Evolutionary conservation across 2,888 invertebrate species (phyloP), one percentile per base, ranked within the genome.

Genomic region (Lithophane socia): DNA sequence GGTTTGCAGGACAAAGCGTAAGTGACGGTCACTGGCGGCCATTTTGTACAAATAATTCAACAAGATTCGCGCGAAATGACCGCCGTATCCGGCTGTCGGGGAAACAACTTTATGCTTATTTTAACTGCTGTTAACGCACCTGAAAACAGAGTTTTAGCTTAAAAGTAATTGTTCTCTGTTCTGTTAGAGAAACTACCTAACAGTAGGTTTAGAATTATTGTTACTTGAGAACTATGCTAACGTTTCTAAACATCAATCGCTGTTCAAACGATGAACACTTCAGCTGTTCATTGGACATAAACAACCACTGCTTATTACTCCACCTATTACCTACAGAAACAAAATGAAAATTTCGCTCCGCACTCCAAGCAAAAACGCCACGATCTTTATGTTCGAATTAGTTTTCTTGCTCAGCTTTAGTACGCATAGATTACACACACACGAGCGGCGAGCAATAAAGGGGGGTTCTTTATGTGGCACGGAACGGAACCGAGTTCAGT

Each of bases 31-130:
- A 83, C 90, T 73, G 88, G 86, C 91, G 92, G 75, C 95, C 94
- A 94, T 95, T 95, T 94, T 93, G 94, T 88, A 91, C 91, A 87
- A 94, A 95, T 94, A 94, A 95, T 95, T 95, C 92, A 95, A 91
- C 91, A 94, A 94, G 94, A 94, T 92, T 93, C 94, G 92, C 94
- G 91, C 94, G 92, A 91, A 95, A 95, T 93, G 95, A 93, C 93
- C 91, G 93, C 90, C 91, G 87, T 88, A 90, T 93, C 93, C 93
- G 90, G 88, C 81, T 69, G 87, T 73, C 81, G 88, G 80, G 88
- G 87, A 87, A 85, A 87, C 88, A 89, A 87, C 86, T 88, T 88
- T 89, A 89, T 89, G 88, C 90, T 91, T 89, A 89, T 91, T 92
- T 91, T 91, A 93, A 92, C 93, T 92, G 92, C 92, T 89, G 91